Evolutionary conservation across 2,888 invertebrate species (phyloP).

Genomic region (Macroteleia sp.): DNA sequence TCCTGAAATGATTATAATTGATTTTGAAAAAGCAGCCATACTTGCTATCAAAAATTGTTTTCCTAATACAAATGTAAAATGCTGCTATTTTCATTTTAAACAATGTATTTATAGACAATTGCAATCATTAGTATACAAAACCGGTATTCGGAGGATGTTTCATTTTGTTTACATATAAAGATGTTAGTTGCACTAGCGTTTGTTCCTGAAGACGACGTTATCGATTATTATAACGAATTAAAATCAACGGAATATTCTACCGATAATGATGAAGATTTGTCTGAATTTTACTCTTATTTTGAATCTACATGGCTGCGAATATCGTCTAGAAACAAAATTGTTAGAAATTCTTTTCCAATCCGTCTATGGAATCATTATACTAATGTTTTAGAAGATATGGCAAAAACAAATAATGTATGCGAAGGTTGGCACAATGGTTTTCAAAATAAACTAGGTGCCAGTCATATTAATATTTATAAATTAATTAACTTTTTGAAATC

Average conservation of each 20-base stretch:
- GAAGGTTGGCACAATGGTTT: background rate
- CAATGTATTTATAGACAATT: background rate
- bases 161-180: background rate
- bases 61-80: constrained; percentile 2
- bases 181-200: background rate
- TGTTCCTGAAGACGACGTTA: background rate
- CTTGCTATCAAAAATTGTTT: background rate
- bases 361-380: background rate
- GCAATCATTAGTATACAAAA: background rate
- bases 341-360: background rate
- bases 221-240: constrained; percentile 2
- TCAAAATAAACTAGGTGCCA: background rate
- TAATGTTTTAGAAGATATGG: background rate
- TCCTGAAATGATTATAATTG: background rate
- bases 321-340: background rate
- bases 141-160: background rate
- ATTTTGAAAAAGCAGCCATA: constrained; percentile 1
- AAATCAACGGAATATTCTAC: background rate
- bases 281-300: background rate
- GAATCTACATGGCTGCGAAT: background rate
- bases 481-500: background rate
- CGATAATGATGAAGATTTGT: background rate
- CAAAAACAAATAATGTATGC: background rate
- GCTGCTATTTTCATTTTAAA: background rate
- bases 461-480: constrained; percentile 1